phyloP scores from a whole-genome alignment of 2,797 vertebrate genomes.

The Catamblyrhynchus diadema region DNA sequence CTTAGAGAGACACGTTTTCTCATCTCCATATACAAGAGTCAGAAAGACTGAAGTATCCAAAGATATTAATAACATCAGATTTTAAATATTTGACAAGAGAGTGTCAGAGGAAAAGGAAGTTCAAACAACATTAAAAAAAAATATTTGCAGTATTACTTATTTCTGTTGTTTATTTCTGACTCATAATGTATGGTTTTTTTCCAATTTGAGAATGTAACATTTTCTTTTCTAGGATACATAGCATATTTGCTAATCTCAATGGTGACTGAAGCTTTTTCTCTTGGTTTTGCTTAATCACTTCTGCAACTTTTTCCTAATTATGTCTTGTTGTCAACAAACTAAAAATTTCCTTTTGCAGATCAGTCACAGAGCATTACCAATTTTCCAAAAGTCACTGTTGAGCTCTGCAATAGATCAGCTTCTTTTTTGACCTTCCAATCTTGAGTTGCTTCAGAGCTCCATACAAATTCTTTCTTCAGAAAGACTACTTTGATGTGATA shows the following conservation, averaged over 20 bases:
- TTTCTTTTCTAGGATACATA: background rate
- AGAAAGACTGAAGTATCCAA: background rate
- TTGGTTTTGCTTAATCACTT: background rate
- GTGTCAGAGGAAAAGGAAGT: background rate
- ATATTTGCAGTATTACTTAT: background rate
- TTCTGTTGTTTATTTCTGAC: background rate
- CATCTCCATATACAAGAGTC: background rate
- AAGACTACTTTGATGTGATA: background rate
- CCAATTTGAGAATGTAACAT: background rate
- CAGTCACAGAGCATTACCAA: background rate
- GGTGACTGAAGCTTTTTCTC: background rate
- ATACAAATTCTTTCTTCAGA: background rate
- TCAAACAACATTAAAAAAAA: fast-evolving
- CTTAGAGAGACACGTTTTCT: background rate
- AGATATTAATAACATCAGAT: background rate
- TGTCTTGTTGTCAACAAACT: background rate
- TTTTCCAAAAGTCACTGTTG: background rate
- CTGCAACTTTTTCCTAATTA: background rate
- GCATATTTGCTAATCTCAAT: background rate
- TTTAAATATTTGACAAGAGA: background rate
- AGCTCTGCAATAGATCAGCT: background rate
- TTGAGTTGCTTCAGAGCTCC: background rate
- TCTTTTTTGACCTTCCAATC: background rate
- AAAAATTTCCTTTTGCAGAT: background rate
- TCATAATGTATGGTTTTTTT: background rate